Evolutionary conservation across 2,797 vertebrate genomes (phyloP).

Genomic region (Microctenopoma steveboyesi): DNA sequence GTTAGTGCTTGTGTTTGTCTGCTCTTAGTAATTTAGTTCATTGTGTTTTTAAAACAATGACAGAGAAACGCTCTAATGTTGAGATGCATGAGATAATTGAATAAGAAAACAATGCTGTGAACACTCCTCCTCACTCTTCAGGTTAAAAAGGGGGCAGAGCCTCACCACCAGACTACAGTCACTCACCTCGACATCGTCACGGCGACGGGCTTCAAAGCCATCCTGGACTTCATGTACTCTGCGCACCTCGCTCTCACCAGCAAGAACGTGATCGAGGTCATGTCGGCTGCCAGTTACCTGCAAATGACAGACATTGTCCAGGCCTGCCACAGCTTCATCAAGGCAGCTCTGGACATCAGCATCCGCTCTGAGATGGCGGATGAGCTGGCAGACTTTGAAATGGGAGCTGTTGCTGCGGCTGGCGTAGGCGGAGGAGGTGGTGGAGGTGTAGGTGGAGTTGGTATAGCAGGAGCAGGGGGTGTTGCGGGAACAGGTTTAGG

Average conservation of each 20-base stretch:
- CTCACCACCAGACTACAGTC: constrained; percentile 90
- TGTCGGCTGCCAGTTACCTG: constrained; percentile 97
- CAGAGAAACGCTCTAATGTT: not conserved
- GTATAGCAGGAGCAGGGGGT: constrained; percentile 59
- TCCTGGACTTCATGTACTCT: constrained; percentile 99
- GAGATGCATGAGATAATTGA: not conserved
- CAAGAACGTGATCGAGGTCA: constrained; percentile 98
- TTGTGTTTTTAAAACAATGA: constrained; percentile 1
- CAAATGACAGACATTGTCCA: constrained; percentile 99
- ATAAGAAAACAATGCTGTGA: not conserved
- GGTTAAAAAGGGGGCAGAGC: constrained; percentile 89
- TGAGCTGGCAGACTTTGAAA: constrained; percentile 91
- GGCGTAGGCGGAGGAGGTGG: constrained; percentile 78
- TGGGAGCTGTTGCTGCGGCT: constrained; percentile 84
- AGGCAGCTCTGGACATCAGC: constrained; percentile 97
- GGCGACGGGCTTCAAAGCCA: constrained; percentile 96
- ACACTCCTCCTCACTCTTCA: constrained; percentile 74
- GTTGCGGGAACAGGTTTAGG: constrained; percentile 63
- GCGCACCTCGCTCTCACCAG: constrained; percentile 96
- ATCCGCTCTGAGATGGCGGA: constrained; percentile 94
- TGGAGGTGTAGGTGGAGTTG: constrained; percentile 56
- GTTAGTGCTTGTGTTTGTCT: constrained; percentile 2
- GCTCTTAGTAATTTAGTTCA: constrained; percentile 6
- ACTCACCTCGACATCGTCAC: constrained; percentile 98
- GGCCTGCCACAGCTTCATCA: constrained; percentile 97